Base-by-base conservation (phyloP, 2,888 invertebrate species). In the Lamproptera curius region DNA sequence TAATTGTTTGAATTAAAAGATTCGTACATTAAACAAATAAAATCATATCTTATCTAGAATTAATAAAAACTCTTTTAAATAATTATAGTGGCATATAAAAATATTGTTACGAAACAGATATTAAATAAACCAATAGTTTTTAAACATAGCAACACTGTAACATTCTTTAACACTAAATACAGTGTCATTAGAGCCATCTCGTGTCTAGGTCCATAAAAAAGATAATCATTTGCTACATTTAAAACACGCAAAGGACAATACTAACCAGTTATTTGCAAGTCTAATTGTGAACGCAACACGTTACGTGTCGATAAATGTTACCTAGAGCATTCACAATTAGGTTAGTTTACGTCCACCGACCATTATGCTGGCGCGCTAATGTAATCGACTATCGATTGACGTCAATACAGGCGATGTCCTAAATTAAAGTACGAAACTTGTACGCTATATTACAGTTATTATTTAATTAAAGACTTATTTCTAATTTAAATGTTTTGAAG, bases 341-440 rank as follows among this genome's bases (percentile, higher is more conserved):
- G 54, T 51, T 52, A 52, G 60, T 61, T 59, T 56, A 57, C 54
- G 51, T 52, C 50, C 52, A 39, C 53, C 46, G 40, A 46, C 51
- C 37, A 55, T 57, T 59, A 58, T 57, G 54, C 57, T 53, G 48
- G 52, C 33, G 43, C 47, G 42, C 45, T 37, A 46, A 47, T 50
- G 53, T 51, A 48, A 50, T 50, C 53, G 51, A 43, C 57, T 55
- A 57, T 56, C 35, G 42, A 44, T 57, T 57, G 57, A 61, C 60
- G 60, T 61, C 59, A 59, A 31, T 15, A 37, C 28, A 41, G 14
- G 20, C 41, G 40, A 46, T 41, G 16, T 33, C 13, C 40, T 20
- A 44, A 31, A 42, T 38, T 8, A 11, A 28, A 13, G 13, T 13
- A 33, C 14, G 8, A 33, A 42, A 34, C 17, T n/a, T n/a, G n/a